A percentile compares a stretch with the other conserved stretches of the same genome.
Evolutionary conservation across 2,113 vertebrate genomes (phyloP).

Genomic region (Aptenodytes patagonicus): DNA sequence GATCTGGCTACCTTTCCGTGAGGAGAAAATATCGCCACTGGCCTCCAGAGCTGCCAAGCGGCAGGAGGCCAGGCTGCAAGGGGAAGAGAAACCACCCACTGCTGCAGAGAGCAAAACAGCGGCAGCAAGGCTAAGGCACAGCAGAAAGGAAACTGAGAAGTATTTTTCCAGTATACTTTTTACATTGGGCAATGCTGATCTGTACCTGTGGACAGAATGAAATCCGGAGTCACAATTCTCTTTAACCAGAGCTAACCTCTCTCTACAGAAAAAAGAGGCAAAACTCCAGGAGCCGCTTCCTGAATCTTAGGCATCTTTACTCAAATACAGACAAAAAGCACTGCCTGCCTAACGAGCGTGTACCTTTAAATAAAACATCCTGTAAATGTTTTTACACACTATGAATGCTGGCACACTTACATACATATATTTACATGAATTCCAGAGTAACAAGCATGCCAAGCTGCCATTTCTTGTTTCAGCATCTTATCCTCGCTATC

Average conservation of each 20-base stretch:
- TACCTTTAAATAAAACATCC: neutral
- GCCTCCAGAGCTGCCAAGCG: neutral
- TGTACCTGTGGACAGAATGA: neutral
- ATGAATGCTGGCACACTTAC: neutral
- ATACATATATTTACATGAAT: neutral
- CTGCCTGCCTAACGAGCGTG: neutral
- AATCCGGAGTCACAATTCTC: neutral
- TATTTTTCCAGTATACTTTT: neutral
- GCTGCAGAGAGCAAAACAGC: no score
- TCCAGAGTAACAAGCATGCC: neutral
- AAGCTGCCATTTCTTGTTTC: neutral
- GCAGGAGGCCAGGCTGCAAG: neutral
- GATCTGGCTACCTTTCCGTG: neutral
- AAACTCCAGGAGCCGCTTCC: neutral
- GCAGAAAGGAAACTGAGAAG: neutral
- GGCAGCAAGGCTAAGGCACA: neutral
- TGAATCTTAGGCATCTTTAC: neutral
- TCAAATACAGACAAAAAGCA: neutral
- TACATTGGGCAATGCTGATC: rapidly evolving
- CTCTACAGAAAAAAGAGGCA: neutral
- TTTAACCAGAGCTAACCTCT: neutral
- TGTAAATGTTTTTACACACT: neutral
- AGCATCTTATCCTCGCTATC: neutral
- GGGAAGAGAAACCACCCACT: neutral
- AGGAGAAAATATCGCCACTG: neutral